Percentiles rank a stretch among this genome's conserved stretches.
Evolutionary conservation across 2,888 invertebrate genomes (phyloP).

Genomic region (Scelioninae gen. 1): DNA sequence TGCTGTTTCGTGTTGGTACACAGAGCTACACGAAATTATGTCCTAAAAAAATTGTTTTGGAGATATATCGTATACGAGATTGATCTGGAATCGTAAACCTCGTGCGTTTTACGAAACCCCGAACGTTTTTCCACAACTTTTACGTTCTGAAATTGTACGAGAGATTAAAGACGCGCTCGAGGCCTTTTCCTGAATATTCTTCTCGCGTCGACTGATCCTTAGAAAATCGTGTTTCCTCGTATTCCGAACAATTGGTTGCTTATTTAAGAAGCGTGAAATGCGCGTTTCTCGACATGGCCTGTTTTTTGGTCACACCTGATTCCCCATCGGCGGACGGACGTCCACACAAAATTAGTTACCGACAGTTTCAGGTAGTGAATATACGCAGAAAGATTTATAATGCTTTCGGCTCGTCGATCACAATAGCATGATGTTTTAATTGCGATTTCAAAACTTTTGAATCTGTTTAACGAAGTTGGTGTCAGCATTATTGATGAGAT

Average conservation of each 20-base stretch:
- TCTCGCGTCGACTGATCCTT: constrained; percentile 13
- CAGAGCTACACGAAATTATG: too few species aligned
- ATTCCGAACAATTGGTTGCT: constrained; percentile 42
- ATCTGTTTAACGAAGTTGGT: not conserved
- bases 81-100: too few species aligned
- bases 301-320: constrained; percentile 59
- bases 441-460: not conserved
- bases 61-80: too few species aligned
- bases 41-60: too few species aligned
- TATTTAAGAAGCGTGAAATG: constrained; percentile 55
- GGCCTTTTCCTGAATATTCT: not conserved
- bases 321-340: constrained; percentile 22
- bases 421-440: constrained; percentile 37
- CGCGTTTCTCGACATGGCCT: constrained; percentile 33
- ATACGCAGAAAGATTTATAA: constrained; percentile 47
- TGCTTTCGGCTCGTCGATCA: not conserved
- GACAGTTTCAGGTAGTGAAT: constrained; percentile 44
- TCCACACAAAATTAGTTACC: constrained; percentile 48
- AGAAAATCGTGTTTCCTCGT: constrained; percentile 39
- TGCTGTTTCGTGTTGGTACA: too few species aligned
- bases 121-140: too few species aligned
- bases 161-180: too few species aligned
- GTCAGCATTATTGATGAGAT: not conserved
- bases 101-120: too few species aligned
- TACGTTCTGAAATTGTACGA: too few species aligned